Percentiles rank a stretch among this genome's conserved stretches.
Evolutionary conservation across 1,140 invertebrate genomes (phyloP).

Genomic region (Leptestheria dahalacensis): DNA sequence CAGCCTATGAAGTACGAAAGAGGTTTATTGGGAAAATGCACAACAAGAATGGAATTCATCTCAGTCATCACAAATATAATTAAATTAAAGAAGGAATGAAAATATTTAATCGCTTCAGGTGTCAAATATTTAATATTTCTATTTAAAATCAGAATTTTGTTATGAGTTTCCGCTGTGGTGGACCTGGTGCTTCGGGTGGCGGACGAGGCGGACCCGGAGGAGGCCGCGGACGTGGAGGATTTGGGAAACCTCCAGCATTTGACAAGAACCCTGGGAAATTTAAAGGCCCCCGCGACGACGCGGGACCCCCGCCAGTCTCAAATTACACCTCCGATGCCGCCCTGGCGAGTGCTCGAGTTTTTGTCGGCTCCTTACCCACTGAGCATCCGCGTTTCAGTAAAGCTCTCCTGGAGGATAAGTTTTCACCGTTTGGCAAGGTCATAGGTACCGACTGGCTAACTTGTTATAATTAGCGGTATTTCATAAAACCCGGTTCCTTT

Average conservation of each 20-base stretch:
- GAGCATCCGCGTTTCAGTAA: constrained; percentile 37
- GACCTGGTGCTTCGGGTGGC: neutral
- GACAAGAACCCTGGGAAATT: neutral
- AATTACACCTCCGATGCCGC: constrained; percentile 36
- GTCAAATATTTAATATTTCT: neutral
- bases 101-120: neutral
- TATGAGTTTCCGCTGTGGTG: neutral
- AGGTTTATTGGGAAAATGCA: too few species aligned
- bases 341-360: constrained; percentile 51
- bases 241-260: neutral
- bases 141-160: neutral
- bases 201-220: neutral
- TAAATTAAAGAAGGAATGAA: too few species aligned
- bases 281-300: neutral
- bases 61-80: too few species aligned
- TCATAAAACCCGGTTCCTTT: constrained; percentile 23
- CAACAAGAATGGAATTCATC: too few species aligned
- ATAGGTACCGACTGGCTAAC: constrained; percentile 25
- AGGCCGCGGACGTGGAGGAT: neutral
- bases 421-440: constrained; percentile 49
- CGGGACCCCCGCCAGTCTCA: neutral
- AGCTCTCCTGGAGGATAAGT: constrained; percentile 54
- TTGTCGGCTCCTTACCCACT: constrained; percentile 51
- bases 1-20: too few species aligned
- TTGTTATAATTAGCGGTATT: constrained; percentile 8